Base-by-base conservation (phyloP, 64 coral and sea anemone genomes). In the Trachythela sp. region DNA sequence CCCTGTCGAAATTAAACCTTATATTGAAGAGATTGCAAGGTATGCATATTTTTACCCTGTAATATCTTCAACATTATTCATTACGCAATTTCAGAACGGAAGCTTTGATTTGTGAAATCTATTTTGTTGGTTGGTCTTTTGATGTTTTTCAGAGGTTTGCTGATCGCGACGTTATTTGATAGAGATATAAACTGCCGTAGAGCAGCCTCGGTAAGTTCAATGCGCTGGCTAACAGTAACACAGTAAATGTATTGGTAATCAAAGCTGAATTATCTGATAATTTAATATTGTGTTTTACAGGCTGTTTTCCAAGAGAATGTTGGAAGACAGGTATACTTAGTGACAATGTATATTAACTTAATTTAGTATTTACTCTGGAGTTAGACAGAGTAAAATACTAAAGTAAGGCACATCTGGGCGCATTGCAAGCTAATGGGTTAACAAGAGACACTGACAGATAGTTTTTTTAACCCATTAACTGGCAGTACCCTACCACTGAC, bases 281-380 rank as follows among this genome's bases (percentile, higher is more conserved):
- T 49, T 26, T 13, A 64, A 64, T 64, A 18, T 27, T 64, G 2
- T n/a, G 22, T 18, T 64, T 64, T 64, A 0, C 54, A 96, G 96
- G 96, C 96, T 87, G 93, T 93, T 14, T 99, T 99, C 83, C 96
- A 99, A 91, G 96, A 99, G 90, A 99, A 99, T 88, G 96, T 99
- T 1, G 96, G 96, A 85, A 94, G 96, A 43, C 96, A 94, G 96
- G 96, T 95, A 48, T n/a, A n/a, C n/a, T n/a, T n/a, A n/a, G n/a
- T n/a, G n/a, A n/a, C n/a, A n/a, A n/a, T n/a, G n/a, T n/a, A n/a
- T n/a, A n/a, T n/a, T n/a, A n/a, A n/a, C n/a, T n/a, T n/a, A n/a
- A n/a, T n/a, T n/a, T n/a, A n/a, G n/a, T n/a, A n/a, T n/a, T n/a
- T n/a, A n/a, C n/a, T n/a, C n/a, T n/a, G n/a, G n/a, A n/a, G n/a